Percentiles rank a stretch among this genome's conserved stretches.
Evolutionary conservation across 2,113 vertebrate species (phyloP).

Genomic region (Helogale parvula): DNA sequence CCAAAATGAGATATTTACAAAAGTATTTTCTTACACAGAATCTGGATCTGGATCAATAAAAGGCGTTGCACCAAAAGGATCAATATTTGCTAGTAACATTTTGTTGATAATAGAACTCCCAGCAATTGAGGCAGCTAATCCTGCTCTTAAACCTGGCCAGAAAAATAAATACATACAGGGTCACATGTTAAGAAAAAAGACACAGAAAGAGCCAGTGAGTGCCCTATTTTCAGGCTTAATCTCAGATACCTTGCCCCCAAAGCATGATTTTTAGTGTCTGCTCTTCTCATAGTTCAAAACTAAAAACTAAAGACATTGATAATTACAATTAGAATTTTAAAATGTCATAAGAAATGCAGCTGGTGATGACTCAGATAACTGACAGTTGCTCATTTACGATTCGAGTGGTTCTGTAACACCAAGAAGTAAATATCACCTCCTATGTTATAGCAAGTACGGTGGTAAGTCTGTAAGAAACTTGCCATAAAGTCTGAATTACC

Average conservation of each 20-base stretch:
- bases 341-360: not conserved
- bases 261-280: not conserved
- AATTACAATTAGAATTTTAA: not conserved
- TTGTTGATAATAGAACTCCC: slow-evolving; percentile 99
- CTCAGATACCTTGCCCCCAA: not conserved
- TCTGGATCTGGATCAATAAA: slow-evolving; percentile 98
- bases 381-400: not conserved
- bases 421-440: not conserved
- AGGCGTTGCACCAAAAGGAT: slow-evolving; percentile 96
- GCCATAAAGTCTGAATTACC: not conserved
- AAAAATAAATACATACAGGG: not conserved
- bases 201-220: not conserved
- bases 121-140: slow-evolving; percentile 97
- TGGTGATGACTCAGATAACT: not conserved
- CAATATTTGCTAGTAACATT: slow-evolving; percentile 98
- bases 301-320: slow-evolving; percentile 4
- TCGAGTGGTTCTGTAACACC: not conserved
- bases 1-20: not conserved
- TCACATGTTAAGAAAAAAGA: not conserved
- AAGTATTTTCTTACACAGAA: slow-evolving; percentile 91
- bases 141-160: slow-evolving; percentile 93
- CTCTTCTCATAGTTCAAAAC: slow-evolving; percentile 3
- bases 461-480: not conserved
- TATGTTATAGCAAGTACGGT: not conserved
- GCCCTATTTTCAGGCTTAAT: not conserved